phyloP scores from a whole-genome alignment of 2,888 invertebrate species.

The Latrodectus hesperus region DNA sequence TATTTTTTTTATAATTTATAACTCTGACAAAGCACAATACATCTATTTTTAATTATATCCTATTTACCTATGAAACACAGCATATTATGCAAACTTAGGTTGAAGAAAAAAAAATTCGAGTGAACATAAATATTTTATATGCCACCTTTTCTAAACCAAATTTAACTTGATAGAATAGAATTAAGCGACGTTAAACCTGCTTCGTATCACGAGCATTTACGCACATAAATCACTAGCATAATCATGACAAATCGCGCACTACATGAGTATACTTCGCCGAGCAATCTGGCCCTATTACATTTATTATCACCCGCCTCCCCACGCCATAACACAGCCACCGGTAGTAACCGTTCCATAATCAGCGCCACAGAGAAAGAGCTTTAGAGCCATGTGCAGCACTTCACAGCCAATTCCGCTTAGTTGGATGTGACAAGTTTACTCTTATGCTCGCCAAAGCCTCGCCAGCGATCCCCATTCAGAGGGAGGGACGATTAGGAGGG shows the following conservation, averaged over 20 bases:
- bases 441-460: constrained; percentile 15
- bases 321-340: constrained; percentile 17
- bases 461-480: not conserved
- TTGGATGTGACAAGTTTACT: constrained; percentile 56
- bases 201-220: constrained; percentile 49
- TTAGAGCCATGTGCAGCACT: constrained; percentile 38
- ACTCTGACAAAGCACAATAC: not conserved
- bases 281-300: constrained; percentile 63
- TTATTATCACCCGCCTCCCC: constrained; percentile 31
- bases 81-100: not conserved
- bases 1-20: not conserved
- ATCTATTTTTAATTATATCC: not conserved
- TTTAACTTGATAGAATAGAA: constrained; percentile 63
- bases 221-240: constrained; percentile 57
- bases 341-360: constrained; percentile 38
- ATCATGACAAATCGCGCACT: constrained; percentile 59
- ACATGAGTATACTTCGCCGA: constrained; percentile 52
- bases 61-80: not conserved
- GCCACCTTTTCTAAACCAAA: constrained; percentile 6
- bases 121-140: constrained; percentile 45
- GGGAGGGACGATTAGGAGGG: constrained; percentile 17
- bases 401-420: constrained; percentile 54
- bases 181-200: constrained; percentile 59
- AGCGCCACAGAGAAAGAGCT: constrained; percentile 32
- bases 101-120: not conserved